Evolutionary conservation across 2,888 invertebrate species (phyloP).

Genomic region (Cosmopolites sordidus): DNA sequence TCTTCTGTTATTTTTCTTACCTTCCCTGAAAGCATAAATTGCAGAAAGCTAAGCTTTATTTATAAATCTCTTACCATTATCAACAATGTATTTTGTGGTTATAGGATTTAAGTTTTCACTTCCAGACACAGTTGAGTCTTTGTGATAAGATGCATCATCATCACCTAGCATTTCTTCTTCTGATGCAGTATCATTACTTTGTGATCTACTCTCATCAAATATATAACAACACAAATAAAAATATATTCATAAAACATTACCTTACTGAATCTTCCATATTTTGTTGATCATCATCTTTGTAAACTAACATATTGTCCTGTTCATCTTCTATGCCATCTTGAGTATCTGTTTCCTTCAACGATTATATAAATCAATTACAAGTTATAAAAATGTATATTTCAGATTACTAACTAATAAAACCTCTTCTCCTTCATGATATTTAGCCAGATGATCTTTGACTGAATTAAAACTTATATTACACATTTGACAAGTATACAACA

Average conservation of each 20-base stretch:
- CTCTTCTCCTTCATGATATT: constrained; percentile 64
- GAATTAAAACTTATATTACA: constrained; percentile 62
- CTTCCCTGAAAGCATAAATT: constrained; percentile 30
- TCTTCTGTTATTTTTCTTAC: constrained; percentile 34
- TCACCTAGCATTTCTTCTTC: not conserved
- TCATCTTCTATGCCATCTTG: not conserved
- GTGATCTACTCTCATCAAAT: too few species aligned
- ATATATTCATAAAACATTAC: not conserved
- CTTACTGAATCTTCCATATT: not conserved
- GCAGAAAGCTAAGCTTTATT: too few species aligned
- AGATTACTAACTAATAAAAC: constrained; percentile 53
- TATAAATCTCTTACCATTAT: constrained; percentile 28
- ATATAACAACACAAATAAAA: too few species aligned
- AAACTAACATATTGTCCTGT: not conserved
- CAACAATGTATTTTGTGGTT: constrained; percentile 32
- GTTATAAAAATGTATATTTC: too few species aligned
- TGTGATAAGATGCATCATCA: not conserved
- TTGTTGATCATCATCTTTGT: not conserved
- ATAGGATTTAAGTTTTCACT: not conserved
- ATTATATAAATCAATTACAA: too few species aligned
- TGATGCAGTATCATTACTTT: not conserved
- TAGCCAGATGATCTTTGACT: constrained; percentile 61
- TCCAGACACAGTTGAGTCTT: not conserved
- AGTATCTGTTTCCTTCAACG: constrained; percentile 16
- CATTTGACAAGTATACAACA: constrained; percentile 61